Conservation (phyloP, 2,888 invertebrate species). For the Hirtodrosophila confusa region DNA sequence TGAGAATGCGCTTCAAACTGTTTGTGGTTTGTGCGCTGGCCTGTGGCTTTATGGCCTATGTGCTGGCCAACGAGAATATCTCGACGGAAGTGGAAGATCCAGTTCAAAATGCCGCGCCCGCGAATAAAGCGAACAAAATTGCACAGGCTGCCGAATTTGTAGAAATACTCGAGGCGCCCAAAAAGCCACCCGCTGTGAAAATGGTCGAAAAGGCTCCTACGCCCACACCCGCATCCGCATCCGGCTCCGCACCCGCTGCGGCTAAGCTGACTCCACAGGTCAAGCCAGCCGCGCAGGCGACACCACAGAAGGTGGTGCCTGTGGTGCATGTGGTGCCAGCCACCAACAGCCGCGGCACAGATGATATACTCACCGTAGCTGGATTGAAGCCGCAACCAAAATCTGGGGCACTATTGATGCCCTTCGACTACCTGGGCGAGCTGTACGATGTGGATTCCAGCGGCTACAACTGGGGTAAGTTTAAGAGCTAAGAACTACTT, state of each 20-base stretch:
- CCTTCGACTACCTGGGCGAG: conserved; percentile 78
- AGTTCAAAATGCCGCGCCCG: conserved; percentile 36
- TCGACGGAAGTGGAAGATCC: conserved; percentile 72
- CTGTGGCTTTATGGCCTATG: conserved; percentile 69
- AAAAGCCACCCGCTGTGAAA: conserved; percentile 33
- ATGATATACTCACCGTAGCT: conserved; percentile 67
- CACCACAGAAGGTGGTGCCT: conserved; percentile 11
- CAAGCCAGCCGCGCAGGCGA: conserved; percentile 4
- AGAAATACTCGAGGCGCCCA: conserved; percentile 54
- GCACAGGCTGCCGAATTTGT: conserved; percentile 56
- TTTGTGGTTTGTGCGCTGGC: conserved; percentile 75
- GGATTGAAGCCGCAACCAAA: conserved; percentile 66
- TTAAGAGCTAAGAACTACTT: not conserved
- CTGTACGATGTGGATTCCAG: conserved; percentile 75
- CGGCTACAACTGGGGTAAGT: conserved; percentile 83
- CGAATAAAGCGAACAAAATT: conserved; percentile 40
- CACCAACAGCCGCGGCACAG: conserved; percentile 61
- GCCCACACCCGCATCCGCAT: conserved; percentile 13
- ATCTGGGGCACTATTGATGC: conserved; percentile 75
- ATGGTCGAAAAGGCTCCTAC: conserved; percentile 22
- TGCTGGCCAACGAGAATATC: conserved; percentile 76
- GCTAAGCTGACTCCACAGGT: conserved; percentile 4
- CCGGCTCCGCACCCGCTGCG: conserved; percentile 1
- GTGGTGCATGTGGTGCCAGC: conserved; percentile 2
- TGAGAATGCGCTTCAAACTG: conserved; percentile 79